A percentile compares a stretch with the other conserved stretches of the same genome.
Evolutionary conservation across 2,797 vertebrate genomes (phyloP).

Genomic region (Ambastaia sidthimunki): DNA sequence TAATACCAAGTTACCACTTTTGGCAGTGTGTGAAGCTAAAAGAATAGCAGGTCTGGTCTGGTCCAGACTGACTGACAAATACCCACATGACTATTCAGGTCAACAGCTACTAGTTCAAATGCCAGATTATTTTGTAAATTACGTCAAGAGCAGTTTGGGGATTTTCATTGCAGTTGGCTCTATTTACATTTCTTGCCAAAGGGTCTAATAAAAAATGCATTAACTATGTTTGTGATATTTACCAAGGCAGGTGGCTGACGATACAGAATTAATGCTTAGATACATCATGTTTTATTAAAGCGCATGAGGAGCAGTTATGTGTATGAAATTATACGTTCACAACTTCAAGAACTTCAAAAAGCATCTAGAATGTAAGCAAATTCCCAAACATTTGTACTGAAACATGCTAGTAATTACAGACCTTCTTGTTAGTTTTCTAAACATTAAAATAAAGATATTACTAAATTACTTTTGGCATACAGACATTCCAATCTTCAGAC

Average conservation of each 20-base stretch:
- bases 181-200: constrained; percentile 9
- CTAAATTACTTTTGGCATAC: not conserved
- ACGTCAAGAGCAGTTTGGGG: not conserved
- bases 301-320: not conserved
- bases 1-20: too few species aligned
- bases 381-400: not conserved
- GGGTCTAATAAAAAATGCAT: constrained; percentile 34
- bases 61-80: not conserved
- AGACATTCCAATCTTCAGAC: not conserved
- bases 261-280: constrained; percentile 30
- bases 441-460: not conserved
- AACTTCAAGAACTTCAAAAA: not conserved
- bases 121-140: not conserved
- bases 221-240: constrained; percentile 42
- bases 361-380: not conserved
- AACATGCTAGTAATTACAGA: not conserved
- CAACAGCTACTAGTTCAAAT: constrained; percentile 9
- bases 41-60: not conserved
- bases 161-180: not conserved
- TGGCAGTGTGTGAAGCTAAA: constrained; percentile 14
- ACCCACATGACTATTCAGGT: constrained; percentile 14
- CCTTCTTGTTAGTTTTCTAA: not conserved
- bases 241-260: constrained; percentile 14
- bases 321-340: not conserved
- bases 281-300: constrained; percentile 35